Conservation (phyloP, 1,140 invertebrate species). For the Rhyzopertha dominica region DNA sequence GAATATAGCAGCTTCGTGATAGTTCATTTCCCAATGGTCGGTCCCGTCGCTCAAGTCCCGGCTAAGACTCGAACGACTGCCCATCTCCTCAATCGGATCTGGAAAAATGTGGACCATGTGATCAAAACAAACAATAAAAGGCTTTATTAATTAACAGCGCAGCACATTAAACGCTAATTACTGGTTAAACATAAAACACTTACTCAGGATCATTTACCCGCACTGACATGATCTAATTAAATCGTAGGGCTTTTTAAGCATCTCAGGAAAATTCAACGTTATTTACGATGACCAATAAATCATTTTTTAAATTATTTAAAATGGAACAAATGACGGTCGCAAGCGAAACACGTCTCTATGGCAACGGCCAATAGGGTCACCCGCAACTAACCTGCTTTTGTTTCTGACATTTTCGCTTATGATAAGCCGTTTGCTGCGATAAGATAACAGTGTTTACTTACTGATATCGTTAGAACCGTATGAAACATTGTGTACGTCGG, state of each 20-base stretch:
- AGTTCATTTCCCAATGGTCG: conserved; percentile 81
- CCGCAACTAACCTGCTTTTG: not conserved
- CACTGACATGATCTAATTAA: conserved; percentile 3
- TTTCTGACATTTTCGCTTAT: not conserved
- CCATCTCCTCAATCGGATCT: conserved; percentile 43
- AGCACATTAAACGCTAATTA: not conserved
- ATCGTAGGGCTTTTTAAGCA: conserved; percentile 7
- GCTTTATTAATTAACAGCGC: conserved; percentile 46
- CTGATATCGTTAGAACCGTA: conserved; percentile 53
- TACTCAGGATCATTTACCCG: not conserved
- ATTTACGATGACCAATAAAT: conserved; percentile 1
- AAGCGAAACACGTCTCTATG: too few species aligned
- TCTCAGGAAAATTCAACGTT: conserved; percentile 2
- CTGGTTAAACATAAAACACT: conserved; percentile 3
- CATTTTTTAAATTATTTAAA: not conserved
- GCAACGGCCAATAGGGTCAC: too few species aligned
- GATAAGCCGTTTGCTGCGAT: not conserved
- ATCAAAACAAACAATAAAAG: too few species aligned
- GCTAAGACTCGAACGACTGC: conserved; percentile 42
- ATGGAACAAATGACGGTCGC: not conserved
- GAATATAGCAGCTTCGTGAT: conserved; percentile 85
- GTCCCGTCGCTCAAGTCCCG: conserved; percentile 31
- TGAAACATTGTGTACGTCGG: conserved; percentile 52
- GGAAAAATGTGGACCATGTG: too few species aligned
- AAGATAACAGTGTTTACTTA: conserved; percentile 35